phyloP scores from a whole-genome alignment of 2,888 invertebrate genomes.

The Brenthis hecate region DNA sequence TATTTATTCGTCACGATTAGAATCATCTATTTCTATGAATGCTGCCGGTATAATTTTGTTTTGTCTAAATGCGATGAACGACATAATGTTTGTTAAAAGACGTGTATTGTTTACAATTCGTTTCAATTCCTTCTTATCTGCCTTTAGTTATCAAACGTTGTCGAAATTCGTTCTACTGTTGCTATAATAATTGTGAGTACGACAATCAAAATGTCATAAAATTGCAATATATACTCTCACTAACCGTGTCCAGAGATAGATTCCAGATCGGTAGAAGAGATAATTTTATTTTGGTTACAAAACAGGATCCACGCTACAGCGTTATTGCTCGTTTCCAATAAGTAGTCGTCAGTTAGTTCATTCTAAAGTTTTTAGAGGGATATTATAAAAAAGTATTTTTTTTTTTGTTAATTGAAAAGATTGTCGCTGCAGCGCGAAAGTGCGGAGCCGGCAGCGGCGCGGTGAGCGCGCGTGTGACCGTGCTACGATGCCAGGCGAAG shows the following conservation, averaged over 20 bases:
- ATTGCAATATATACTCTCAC: constrained; percentile 13
- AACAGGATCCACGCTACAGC: background rate
- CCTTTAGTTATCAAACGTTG: constrained; percentile 67
- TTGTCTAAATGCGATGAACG: constrained; percentile 61
- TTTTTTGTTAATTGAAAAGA: constrained; percentile 58
- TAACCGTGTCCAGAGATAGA: constrained; percentile 4
- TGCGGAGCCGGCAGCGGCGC: constrained; percentile 41
- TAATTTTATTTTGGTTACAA: background rate
- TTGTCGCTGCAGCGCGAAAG: constrained; percentile 43
- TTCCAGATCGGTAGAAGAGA: constrained; percentile 6
- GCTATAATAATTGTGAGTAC: constrained; percentile 58
- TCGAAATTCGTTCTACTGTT: constrained; percentile 69
- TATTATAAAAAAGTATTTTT: constrained; percentile 56
- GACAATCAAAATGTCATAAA: constrained; percentile 27
- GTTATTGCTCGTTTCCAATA: background rate
- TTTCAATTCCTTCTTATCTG: constrained; percentile 69
- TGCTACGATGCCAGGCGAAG: constrained; percentile 59
- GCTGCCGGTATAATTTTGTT: constrained; percentile 51
- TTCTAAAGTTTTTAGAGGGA: constrained; percentile 36
- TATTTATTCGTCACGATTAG: constrained; percentile 1
- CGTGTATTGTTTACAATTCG: constrained; percentile 72
- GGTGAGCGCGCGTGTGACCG: constrained; percentile 59
- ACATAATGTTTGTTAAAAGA: constrained; percentile 64
- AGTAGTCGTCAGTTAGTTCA: constrained; percentile 8
- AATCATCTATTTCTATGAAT: constrained; percentile 6